Conservation (phyloP, 1,140 invertebrate species). For the Diprion similis region DNA sequence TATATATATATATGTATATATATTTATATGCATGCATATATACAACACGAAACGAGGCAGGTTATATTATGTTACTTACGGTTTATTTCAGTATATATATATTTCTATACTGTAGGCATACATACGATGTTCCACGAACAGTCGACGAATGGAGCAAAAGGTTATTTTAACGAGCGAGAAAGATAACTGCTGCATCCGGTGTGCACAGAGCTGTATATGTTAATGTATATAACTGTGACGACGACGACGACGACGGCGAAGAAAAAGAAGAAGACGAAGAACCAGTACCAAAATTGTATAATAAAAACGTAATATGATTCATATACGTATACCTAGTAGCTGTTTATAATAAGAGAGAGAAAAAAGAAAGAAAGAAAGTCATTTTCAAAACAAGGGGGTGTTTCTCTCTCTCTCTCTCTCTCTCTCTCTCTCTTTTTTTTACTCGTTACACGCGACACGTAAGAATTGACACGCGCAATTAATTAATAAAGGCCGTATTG, state of each 20-base stretch:
- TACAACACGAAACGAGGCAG: no score
- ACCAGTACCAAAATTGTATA: slow-evolving; percentile 1
- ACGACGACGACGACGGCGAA: slow-evolving; percentile 4
- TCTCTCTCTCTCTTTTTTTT: not conserved
- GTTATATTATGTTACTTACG: no score
- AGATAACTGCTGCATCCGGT: slow-evolving; percentile 23
- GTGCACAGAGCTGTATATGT: slow-evolving; percentile 15
- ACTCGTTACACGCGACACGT: no score
- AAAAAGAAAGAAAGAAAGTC: no score
- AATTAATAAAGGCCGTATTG: not conserved
- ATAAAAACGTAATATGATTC: slow-evolving; percentile 2
- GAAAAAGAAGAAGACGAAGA: slow-evolving; percentile 2
- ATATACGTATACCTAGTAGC: not conserved
- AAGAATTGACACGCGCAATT: no score
- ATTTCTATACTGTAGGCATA: not conserved
- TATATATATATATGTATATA: no score
- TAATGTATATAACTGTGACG: not conserved
- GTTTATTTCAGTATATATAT: no score
- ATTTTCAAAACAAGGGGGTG: no score
- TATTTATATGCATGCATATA: no score
- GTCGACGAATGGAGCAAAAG: slow-evolving; percentile 17
- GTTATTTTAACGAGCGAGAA: slow-evolving; percentile 23
- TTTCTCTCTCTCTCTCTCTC: not conserved
- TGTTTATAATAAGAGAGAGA: not conserved
- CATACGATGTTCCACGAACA: not conserved